These are phyloP conservation scores for Philhelius pedissequus DNA, from an alignment of 2,888 invertebrate genomes.

Conservation along the genomic window DNA sequence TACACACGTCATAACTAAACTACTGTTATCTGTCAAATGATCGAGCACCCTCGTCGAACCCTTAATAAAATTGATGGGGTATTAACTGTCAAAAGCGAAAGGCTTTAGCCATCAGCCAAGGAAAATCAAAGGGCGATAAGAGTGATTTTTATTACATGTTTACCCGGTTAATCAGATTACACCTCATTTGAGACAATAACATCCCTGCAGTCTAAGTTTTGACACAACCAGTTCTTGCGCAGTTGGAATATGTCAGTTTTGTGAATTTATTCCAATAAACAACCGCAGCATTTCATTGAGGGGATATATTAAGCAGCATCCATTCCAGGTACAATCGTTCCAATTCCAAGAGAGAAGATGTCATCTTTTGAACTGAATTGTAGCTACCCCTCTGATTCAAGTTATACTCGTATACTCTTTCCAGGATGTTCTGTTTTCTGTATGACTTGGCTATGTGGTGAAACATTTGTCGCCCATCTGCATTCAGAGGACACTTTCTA, in stretches of 20 bases:
- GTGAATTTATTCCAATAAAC: slow-evolving; percentile 35
- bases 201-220: slow-evolving; percentile 50
- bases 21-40: slow-evolving; percentile 60
- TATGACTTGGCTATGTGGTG: too few relatives aligned
- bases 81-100: slow-evolving; percentile 39
- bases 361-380: slow-evolving; percentile 20
- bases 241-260: not conserved
- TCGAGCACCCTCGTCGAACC: slow-evolving; percentile 57
- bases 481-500: slow-evolving; percentile 64
- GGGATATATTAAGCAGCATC: slow-evolving; percentile 3
- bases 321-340: slow-evolving; percentile 32
- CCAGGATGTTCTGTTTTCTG: slow-evolving; percentile 41
- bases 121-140: not conserved
- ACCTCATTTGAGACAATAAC: slow-evolving; percentile 61
- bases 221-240: slow-evolving; percentile 48
- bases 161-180: slow-evolving; percentile 49
- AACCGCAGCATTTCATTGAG: slow-evolving; percentile 28
- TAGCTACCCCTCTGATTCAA: slow-evolving; percentile 6
- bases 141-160: slow-evolving; percentile 47
- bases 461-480: slow-evolving; percentile 67
- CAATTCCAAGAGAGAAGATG: slow-evolving; percentile 53
- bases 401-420: slow-evolving; percentile 23
- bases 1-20: slow-evolving; percentile 40
- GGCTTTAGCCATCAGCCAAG: not conserved
- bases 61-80: slow-evolving; percentile 53